phyloP scores from a whole-genome alignment of 1,140 invertebrate species.

The Drosophila quadrilineata region DNA sequence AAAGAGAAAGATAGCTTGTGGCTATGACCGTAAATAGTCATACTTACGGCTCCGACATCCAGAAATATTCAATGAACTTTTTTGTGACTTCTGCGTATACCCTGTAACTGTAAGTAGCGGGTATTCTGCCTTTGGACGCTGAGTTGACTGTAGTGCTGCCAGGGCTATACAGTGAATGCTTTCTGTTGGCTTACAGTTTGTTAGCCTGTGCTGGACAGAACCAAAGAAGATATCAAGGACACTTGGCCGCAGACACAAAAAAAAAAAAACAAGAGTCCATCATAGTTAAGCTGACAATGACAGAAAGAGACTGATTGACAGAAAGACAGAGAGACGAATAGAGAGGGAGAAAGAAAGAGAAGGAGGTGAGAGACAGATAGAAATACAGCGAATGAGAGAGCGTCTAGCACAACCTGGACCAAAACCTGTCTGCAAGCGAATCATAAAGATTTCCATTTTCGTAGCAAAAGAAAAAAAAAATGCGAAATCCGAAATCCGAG shows the following conservation, averaged over 20 bases:
- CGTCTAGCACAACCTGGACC: background rate
- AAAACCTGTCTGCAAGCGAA: slow-evolving; percentile 55
- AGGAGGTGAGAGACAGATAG: background rate
- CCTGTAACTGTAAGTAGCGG: background rate
- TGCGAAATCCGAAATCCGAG: too few species aligned
- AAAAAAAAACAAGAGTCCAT: too few species aligned
- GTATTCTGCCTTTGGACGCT: too few species aligned
- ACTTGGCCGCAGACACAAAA: slow-evolving; percentile 25
- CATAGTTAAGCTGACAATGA: background rate
- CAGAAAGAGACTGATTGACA: background rate
- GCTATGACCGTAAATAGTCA: slow-evolving; percentile 12
- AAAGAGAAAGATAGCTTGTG: background rate
- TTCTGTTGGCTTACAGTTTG: slow-evolving; percentile 14
- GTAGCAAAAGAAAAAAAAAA: slow-evolving; percentile 15
- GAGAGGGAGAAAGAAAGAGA: background rate
- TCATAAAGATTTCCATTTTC: slow-evolving; percentile 56
- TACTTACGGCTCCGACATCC: background rate
- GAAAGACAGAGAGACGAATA: background rate
- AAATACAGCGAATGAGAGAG: background rate
- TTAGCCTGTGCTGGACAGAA: slow-evolving; percentile 16
- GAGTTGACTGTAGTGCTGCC: background rate
- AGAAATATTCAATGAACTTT: slow-evolving; percentile 19
- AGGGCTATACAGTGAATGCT: slow-evolving; percentile 3
- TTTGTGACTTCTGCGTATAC: slow-evolving; percentile 5
- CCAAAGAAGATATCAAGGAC: slow-evolving; percentile 54